A percentile compares a stretch with the other conserved stretches of the same genome.
These are phyloP conservation scores for Rhingia campestris DNA, from an alignment of 2,888 invertebrate species.

Conservation along the genomic window DNA sequence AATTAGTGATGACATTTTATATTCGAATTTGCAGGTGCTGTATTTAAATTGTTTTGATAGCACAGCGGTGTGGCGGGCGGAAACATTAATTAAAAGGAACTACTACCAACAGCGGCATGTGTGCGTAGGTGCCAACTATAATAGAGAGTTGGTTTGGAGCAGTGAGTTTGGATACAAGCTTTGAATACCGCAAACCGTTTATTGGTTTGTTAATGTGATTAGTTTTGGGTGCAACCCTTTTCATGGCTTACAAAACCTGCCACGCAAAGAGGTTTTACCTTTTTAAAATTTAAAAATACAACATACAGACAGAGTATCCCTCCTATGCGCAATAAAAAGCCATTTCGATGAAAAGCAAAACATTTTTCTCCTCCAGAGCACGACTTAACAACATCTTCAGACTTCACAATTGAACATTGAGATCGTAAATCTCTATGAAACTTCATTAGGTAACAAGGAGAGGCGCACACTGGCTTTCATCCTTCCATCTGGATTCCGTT, in stretches of 20 bases:
- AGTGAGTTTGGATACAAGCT: neutral
- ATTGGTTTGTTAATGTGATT: neutral
- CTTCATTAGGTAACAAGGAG: slow-evolving; percentile 60
- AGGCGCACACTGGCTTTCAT: neutral
- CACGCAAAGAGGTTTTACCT: no score
- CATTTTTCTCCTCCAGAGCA: slow-evolving; percentile 19
- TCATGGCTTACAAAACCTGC: no score
- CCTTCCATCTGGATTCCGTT: neutral
- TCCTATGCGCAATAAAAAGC: neutral
- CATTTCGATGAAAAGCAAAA: slow-evolving; percentile 18
- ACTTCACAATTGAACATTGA: slow-evolving; percentile 49
- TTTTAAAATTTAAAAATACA: neutral
- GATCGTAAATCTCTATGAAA: slow-evolving; percentile 58
- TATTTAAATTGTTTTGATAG: slow-evolving; percentile 44
- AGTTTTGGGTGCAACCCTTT: neutral
- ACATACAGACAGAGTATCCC: neutral
- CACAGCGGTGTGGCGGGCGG: slow-evolving; percentile 9
- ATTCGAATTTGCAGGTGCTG: slow-evolving; percentile 65
- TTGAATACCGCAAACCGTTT: neutral
- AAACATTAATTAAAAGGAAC: slow-evolving; percentile 57
- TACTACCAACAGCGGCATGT: slow-evolving; percentile 6
- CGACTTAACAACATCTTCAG: slow-evolving; percentile 45
- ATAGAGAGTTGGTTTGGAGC: neutral
- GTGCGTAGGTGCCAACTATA: neutral
- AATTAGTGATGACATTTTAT: slow-evolving; percentile 69